These are phyloP conservation scores for Hyalella azteca DNA, from an alignment of 2,888 invertebrate species.

Conservation along the genomic window DNA sequence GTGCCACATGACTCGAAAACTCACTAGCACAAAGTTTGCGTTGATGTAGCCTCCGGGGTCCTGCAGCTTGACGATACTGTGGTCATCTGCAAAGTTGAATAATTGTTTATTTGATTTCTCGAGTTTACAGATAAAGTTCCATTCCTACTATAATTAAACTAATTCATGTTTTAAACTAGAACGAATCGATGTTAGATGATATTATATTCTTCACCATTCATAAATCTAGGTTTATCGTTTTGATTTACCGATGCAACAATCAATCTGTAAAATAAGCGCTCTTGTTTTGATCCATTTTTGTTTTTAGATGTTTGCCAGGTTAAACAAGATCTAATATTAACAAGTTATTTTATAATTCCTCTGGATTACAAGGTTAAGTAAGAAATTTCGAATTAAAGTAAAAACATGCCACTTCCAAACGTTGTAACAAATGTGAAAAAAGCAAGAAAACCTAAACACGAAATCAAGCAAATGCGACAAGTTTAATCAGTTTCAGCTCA, in stretches of 20 bases:
- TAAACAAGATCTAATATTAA: too few species aligned
- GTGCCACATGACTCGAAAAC: too few species aligned
- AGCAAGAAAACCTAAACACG: background rate
- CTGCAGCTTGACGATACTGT: slow-evolving; percentile 30
- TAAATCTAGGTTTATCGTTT: background rate
- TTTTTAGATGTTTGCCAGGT: too few species aligned
- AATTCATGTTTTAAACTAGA: background rate
- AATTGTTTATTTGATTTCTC: too few species aligned
- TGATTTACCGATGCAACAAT: too few species aligned
- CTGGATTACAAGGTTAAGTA: too few species aligned
- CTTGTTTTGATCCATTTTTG: too few species aligned
- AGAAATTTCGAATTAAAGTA: too few species aligned
- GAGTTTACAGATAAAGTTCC: background rate
- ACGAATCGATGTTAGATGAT: background rate
- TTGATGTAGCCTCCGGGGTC: slow-evolving; percentile 39
- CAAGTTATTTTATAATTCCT: too few species aligned
- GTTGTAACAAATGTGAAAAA: background rate
- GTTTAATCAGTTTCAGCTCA: background rate
- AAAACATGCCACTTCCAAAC: background rate
- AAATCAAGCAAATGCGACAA: background rate
- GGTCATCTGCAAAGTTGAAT: slow-evolving; percentile 43
- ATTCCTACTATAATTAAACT: background rate
- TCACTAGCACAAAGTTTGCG: slow-evolving; percentile 42
- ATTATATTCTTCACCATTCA: background rate
- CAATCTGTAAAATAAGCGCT: too few species aligned